Percentiles rank a stretch among this genome's conserved stretches.
phyloP scores from a whole-genome alignment of 2,113 vertebrate genomes.

The Gallinago media region DNA sequence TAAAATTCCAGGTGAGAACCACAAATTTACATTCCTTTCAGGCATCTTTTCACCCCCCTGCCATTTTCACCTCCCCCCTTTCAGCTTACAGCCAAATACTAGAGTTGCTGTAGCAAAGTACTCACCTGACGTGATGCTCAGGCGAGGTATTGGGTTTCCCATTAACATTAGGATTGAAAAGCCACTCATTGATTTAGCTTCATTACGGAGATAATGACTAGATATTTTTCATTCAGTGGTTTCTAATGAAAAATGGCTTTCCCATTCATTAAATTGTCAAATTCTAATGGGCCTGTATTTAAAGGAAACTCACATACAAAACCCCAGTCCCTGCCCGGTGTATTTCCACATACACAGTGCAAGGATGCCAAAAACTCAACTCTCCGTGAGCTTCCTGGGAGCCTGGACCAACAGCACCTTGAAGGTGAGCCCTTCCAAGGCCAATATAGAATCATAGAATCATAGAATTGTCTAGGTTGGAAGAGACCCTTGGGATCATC shows the following conservation, averaged over 20 bases:
- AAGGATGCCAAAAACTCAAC: not conserved
- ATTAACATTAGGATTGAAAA: not conserved
- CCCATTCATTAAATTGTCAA: not conserved
- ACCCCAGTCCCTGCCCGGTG: not conserved
- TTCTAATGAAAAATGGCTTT: slow-evolving; percentile 3
- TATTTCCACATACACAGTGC: fast-evolving
- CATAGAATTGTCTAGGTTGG: no score
- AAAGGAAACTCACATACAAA: not conserved
- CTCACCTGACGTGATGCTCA: not conserved
- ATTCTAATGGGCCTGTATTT: not conserved
- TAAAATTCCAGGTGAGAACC: not conserved
- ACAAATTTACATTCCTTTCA: not conserved
- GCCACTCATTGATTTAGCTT: not conserved
- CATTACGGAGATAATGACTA: not conserved
- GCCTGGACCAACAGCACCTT: not conserved
- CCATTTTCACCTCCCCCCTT: not conserved
- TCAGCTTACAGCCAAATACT: not conserved
- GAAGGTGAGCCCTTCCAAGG: not conserved
- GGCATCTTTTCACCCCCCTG: not conserved
- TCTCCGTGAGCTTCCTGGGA: fast-evolving
- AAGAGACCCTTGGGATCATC: no score
- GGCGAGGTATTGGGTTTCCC: not conserved
- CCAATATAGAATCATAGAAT: not conserved
- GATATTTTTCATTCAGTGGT: not conserved
- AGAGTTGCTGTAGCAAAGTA: not conserved